Evolutionary conservation across 2,888 invertebrate genomes (phyloP), one percentile per base, ranked within the genome.

Genomic region (Amphiduros pacificus): DNA sequence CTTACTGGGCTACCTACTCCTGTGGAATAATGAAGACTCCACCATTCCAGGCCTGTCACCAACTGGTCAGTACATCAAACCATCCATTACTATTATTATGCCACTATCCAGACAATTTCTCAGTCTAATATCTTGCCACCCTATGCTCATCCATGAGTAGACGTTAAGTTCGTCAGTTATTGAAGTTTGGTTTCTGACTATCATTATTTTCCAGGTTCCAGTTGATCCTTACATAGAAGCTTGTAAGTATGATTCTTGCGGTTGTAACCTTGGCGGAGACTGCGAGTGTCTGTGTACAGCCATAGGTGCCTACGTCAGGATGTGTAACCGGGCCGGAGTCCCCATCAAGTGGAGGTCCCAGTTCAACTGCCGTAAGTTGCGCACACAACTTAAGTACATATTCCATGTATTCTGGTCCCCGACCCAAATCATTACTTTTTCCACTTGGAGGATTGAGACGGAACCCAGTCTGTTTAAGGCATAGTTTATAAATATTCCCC

Each of bases 221-320:
- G 64, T 62, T 14, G 57, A 56, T 17, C 61, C 58, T 2, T 69
- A 57, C 56, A 62, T 65, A 51, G 60, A 55, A n/a, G 64, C 68
- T 53, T 95, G 94, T 82, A 87, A 91, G 68, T 89, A 89, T 68
- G 94, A 95, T 84, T 88, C 92, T 0, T 94, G 94, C 80, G 92
- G 90, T 22, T 94, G 94, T 77, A 92, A 93, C 83, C 85, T 89
- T 77, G 94, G 94, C 40, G 94, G 90, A 0, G 94, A 95, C 74
- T 92, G 92, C 81, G 91, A 89, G 69, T 94, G 94, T 80, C 84
- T 94, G 0, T 95, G 95, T 82, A 91, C 94, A 0, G 92, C 93
- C 11, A 83, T 95, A 26, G 91, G 93, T 0, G 90, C 92, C 0
- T 95, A 94, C 81, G 92, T 93, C 41, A 89, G 92, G 72, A 90